Evolutionary conservation across 2,113 vertebrate species (phyloP).

Genomic region (Pelusios castaneus): DNA sequence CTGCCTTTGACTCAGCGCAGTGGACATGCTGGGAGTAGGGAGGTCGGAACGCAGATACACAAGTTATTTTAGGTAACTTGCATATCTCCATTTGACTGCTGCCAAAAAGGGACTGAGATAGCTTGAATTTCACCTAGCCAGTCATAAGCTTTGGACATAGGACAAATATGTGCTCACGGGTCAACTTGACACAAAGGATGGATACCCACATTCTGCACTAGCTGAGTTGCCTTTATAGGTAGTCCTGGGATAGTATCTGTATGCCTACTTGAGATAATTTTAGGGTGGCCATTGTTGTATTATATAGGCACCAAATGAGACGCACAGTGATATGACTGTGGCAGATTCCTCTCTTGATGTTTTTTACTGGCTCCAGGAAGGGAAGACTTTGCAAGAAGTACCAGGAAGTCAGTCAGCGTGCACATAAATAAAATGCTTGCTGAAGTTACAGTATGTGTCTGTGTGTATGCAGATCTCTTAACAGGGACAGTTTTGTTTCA

Average conservation of each 20-base stretch:
- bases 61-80: no score
- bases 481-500: conserved; percentile 18
- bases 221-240: background rate
- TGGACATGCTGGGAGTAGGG: no score
- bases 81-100: no score
- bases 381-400: background rate
- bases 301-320: background rate
- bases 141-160: background rate
- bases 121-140: background rate
- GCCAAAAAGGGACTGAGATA: background rate
- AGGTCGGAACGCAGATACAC: no score
- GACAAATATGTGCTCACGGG: background rate
- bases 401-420: background rate
- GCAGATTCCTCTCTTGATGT: background rate
- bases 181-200: background rate
- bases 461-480: background rate
- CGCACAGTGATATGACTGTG: background rate
- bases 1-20: no score
- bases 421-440: accelerated
- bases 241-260: background rate
- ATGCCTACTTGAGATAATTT: background rate
- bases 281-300: background rate
- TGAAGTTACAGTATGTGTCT: background rate
- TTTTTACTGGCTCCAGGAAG: background rate
- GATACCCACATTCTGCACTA: background rate